Percentiles rank a stretch among this genome's conserved stretches.
Evolutionary conservation across 2,797 vertebrate genomes (phyloP).

Genomic region (Sorex maritimensis): DNA sequence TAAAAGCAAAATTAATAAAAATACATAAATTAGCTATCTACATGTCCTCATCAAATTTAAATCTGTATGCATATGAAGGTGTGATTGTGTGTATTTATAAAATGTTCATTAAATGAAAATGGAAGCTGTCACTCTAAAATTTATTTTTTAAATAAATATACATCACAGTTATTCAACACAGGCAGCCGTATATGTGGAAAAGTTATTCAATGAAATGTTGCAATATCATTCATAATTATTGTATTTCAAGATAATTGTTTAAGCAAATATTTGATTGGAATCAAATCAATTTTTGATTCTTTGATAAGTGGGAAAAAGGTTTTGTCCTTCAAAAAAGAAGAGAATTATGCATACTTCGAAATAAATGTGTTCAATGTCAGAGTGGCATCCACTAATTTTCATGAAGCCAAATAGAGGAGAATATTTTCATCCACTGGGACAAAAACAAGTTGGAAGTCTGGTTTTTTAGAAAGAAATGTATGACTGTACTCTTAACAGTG

Average conservation of each 20-base stretch:
- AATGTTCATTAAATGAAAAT: background rate
- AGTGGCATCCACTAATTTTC: background rate
- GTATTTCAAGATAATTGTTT: constrained; percentile 41
- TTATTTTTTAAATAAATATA: constrained; percentile 14
- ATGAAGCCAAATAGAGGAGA: background rate
- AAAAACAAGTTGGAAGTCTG: background rate
- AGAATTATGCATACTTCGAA: background rate
- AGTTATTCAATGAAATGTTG: background rate
- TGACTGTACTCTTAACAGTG: background rate
- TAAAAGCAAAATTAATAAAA: constrained; percentile 49
- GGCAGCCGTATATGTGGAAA: background rate
- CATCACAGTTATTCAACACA: background rate
- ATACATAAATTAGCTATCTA: background rate
- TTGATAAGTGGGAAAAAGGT: background rate
- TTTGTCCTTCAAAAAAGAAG: background rate
- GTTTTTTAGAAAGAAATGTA: constrained; percentile 21
- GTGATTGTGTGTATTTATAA: background rate
- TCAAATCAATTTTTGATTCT: background rate
- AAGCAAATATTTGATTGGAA: background rate
- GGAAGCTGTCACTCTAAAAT: background rate
- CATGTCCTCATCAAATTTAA: background rate
- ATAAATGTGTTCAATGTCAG: background rate
- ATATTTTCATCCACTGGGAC: background rate
- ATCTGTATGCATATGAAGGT: background rate
- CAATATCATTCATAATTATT: background rate